Conservation (phyloP, 2,797 vertebrate species). For the Sebastiscus albofasciatus region DNA sequence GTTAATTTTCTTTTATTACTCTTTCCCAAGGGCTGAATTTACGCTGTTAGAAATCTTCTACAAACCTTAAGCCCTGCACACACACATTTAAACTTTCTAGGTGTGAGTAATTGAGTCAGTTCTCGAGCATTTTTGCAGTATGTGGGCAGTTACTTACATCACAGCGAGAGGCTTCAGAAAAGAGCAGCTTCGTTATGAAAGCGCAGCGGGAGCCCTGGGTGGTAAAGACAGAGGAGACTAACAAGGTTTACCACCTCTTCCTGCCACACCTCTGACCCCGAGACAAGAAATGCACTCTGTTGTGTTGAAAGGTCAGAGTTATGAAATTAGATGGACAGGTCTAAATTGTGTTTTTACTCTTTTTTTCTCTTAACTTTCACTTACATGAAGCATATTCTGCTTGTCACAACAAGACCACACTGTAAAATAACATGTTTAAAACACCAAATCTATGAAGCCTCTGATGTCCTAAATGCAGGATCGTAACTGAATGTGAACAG, state of each 20-base stretch:
- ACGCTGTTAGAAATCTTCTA: not conserved
- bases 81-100: constrained; percentile 3
- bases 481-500: not conserved
- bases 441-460: not conserved
- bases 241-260: constrained; percentile 34
- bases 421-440: not conserved
- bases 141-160: constrained; percentile 18
- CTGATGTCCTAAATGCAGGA: not conserved
- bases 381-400: not conserved
- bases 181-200: constrained; percentile 43
- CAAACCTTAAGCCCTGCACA: not conserved
- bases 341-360: not conserved
- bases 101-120: constrained; percentile 25
- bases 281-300: not conserved
- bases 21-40: not conserved
- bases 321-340: not conserved
- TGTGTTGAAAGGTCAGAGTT: constrained; percentile 29
- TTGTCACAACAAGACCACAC: not conserved
- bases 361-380: not conserved
- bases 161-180: constrained; percentile 14
- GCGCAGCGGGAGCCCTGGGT: not conserved
- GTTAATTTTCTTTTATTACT: constrained; percentile 11
- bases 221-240: constrained; percentile 37
- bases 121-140: not conserved
- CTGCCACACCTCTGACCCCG: constrained; percentile 28